Conservation (phyloP, 2,888 invertebrate genomes). For the Eurois occulta region DNA sequence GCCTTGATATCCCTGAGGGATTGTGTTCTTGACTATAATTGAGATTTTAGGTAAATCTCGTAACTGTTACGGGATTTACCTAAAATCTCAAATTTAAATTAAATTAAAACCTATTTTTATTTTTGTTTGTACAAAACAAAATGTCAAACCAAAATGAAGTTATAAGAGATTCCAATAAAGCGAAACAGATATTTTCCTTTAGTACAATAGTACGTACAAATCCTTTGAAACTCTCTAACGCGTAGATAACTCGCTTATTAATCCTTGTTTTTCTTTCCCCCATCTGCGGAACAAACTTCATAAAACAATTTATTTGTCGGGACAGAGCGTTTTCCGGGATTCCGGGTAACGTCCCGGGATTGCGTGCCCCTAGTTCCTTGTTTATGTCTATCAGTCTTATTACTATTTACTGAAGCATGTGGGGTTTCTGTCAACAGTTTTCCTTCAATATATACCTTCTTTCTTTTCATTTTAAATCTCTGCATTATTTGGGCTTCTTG, state of each 20-base stretch:
- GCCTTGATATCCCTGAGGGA: neutral
- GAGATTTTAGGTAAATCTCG: neutral
- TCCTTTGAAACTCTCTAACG: conserved; percentile 36
- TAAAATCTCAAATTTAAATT: too few species aligned
- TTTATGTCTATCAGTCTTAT: conserved; percentile 54
- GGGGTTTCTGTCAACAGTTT: conserved; percentile 35
- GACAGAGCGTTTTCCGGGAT: conserved; percentile 49
- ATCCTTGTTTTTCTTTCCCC: conserved; percentile 54
- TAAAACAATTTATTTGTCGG: conserved; percentile 58
- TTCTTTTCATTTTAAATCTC: conserved; percentile 8
- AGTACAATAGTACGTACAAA: conserved; percentile 15
- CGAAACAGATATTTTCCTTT: conserved; percentile 23
- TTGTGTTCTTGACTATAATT: neutral
- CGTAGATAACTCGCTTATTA: conserved; percentile 50
- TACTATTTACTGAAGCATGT: conserved; percentile 55
- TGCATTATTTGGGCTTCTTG: conserved; percentile 11
- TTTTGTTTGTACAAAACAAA: too few species aligned
- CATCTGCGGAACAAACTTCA: conserved; percentile 47
- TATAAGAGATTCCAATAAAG: neutral
- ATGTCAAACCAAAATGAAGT: neutral
- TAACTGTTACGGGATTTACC: too few species aligned
- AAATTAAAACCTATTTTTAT: too few species aligned
- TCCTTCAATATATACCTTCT: conserved; percentile 14
- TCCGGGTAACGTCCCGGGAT: conserved; percentile 13
- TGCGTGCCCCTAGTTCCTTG: conserved; percentile 42